Base-by-base conservation (phyloP, 2,113 vertebrate genomes). In the Xenopus borealis region DNA sequence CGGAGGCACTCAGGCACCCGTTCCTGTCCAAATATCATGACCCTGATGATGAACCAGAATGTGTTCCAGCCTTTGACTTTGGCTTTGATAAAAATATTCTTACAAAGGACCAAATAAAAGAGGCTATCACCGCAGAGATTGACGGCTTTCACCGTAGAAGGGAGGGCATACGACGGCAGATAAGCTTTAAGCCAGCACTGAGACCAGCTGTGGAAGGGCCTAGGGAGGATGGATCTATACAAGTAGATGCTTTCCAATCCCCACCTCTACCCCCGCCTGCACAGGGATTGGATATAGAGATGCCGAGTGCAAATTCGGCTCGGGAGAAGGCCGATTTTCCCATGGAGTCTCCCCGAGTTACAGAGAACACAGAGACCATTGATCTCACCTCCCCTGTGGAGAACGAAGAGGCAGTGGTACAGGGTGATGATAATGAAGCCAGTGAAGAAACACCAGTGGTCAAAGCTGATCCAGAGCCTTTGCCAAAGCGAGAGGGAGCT, bases 21-120 rank as follows among this genome's bases (percentile, higher is more conserved):
- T 98, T 97, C 62, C 67, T 98, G 65, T 83, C 88, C 11, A 98
- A 98, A 69, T 98, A 98, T 71, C 97, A 97, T 2, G 97, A 98
- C 77, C 86, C 89, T 0, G 94, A 96, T 0, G 97, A 98, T 0
- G 96, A 98, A 80, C 95, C 97, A 1, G 90, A 94, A 47, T 98
- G 97, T 7, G 93, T 96, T 10, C 97, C 97, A 0, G 94, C 96
- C 11, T 97, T 98, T 61, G 93, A 98, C 80, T 98, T 98, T 72
- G 93, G 94, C 78, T 98, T 98, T 66, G 96, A 98, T 70, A 93
- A 92, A 0, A 89, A 89, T 19, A 82, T 77, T 0, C 79, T 91
- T 3, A 89, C 86, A 20, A 85, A 88, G 23, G 96, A 97, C 55
- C 93, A 95, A 84, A 96, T 98, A 79, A 97, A 96, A 78, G 95